Conservation (phyloP, 2,888 invertebrate species). For the Drosophila paramelanica region DNA sequence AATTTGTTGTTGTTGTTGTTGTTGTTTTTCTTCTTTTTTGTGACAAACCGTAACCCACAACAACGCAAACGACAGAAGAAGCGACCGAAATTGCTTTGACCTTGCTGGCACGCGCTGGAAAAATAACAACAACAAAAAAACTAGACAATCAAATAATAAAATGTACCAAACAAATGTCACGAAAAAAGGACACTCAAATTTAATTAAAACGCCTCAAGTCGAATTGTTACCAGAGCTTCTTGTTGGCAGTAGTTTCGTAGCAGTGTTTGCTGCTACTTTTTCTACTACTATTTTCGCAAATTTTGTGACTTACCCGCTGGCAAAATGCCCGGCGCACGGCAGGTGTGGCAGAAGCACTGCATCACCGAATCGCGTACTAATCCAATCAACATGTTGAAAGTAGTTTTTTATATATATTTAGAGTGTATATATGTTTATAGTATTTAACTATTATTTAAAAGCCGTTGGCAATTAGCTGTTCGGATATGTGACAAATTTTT, state of each 20-base stretch:
- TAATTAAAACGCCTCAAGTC: slow-evolving; percentile 21
- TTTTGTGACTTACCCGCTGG: slow-evolving; percentile 88
- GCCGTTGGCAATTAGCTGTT: slow-evolving; percentile 21
- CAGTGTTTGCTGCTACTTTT: slow-evolving; percentile 26
- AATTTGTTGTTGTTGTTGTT: neutral
- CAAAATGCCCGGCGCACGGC: slow-evolving; percentile 91
- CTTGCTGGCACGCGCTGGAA: slow-evolving; percentile 13
- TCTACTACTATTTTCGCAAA: slow-evolving; percentile 26
- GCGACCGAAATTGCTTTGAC: slow-evolving; percentile 22
- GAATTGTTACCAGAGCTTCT: slow-evolving; percentile 60
- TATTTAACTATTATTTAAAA: slow-evolving; percentile 20
- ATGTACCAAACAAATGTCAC: slow-evolving; percentile 13
- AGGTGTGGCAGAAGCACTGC: slow-evolving; percentile 97
- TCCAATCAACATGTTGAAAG: slow-evolving; percentile 91
- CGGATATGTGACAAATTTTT: slow-evolving; percentile 49
- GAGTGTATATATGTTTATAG: slow-evolving; percentile 13
- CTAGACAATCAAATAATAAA: slow-evolving; percentile 1
- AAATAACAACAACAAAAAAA: neutral
- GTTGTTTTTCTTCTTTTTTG: slow-evolving; percentile 1
- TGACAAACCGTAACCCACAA: neutral
- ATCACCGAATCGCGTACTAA: slow-evolving; percentile 95
- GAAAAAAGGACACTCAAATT: neutral
- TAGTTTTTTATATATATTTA: slow-evolving; percentile 7
- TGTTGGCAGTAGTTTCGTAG: slow-evolving; percentile 1
- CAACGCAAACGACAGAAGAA: slow-evolving; percentile 11